Percentiles rank a stretch among this genome's conserved stretches.
phyloP scores from a whole-genome alignment of 64 coral and sea anemone genomes.

The Platygyra sinensis region DNA sequence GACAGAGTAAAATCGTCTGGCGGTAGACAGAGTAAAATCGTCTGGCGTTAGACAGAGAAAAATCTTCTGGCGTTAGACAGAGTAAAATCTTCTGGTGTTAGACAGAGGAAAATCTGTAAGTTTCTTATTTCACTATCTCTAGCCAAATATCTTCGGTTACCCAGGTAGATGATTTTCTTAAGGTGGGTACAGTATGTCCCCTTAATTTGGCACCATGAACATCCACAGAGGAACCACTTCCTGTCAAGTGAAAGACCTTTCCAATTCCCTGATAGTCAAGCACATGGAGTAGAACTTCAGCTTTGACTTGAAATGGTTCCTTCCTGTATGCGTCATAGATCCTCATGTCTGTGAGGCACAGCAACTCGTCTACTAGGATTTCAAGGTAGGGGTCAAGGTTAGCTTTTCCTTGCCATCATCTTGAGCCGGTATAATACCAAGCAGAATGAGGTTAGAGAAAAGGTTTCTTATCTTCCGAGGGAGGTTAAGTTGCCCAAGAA shows the following conservation, averaged over 20 bases:
- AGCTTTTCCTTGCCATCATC: conserved; percentile 4
- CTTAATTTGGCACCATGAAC: conserved; percentile 40
- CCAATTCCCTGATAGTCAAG: conserved; percentile 55
- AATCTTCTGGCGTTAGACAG: too few relatives aligned
- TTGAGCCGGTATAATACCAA: conserved; percentile 33
- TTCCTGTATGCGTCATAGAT: conserved; percentile 44
- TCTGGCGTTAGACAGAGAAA: too few relatives aligned
- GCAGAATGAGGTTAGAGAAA: conserved; percentile 12
- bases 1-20: too few relatives aligned
- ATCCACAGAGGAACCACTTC: conserved; percentile 31
- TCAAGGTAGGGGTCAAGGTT: conserved; percentile 31
- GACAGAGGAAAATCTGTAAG: too few relatives aligned
- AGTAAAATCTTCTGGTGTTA: too few relatives aligned
- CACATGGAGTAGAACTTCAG: conserved; percentile 8
- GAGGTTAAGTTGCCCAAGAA: too few relatives aligned
- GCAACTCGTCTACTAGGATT: conserved; percentile 18
- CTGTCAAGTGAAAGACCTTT: conserved; percentile 41
- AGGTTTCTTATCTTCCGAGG: too few relatives aligned
- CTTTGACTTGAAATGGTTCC: conserved; percentile 40
- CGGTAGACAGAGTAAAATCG: too few relatives aligned
- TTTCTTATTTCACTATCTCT: not conserved
- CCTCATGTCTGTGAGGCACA: not conserved
- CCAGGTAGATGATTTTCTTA: conserved; percentile 31
- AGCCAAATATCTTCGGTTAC: conserved; percentile 32
- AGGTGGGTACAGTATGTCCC: conserved; percentile 30